Conservation (phyloP, 2,888 invertebrate genomes). For the Tinea trinotella region DNA sequence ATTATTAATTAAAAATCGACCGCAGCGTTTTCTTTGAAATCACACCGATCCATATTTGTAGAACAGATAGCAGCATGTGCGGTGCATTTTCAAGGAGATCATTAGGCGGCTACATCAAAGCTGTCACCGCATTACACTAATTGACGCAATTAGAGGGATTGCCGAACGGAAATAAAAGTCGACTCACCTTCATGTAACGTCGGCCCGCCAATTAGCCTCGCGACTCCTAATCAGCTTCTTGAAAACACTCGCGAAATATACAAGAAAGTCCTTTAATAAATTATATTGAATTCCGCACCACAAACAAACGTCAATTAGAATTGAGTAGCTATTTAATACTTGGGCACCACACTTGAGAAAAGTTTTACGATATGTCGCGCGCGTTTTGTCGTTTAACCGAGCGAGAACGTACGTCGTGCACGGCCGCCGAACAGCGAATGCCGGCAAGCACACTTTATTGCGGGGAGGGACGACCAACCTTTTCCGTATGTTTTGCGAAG, state of each 20-base stretch:
- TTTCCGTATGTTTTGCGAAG: conserved; percentile 39
- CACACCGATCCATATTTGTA: conserved; percentile 9
- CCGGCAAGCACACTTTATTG: conserved; percentile 30
- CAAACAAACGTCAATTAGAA: conserved; percentile 30
- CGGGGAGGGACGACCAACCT: conserved; percentile 58
- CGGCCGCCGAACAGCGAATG: conserved; percentile 56
- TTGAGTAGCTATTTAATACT: neutral
- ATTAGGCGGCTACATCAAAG: conserved; percentile 65
- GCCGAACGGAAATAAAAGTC: conserved; percentile 72
- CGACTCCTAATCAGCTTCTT: conserved; percentile 64
- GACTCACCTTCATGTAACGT: conserved; percentile 71
- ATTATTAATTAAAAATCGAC: neutral
- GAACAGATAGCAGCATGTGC: neutral
- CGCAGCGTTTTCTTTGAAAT: conserved; percentile 1
- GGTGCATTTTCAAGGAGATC: conserved; percentile 30
- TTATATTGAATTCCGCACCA: conserved; percentile 37
- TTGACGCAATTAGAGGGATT: conserved; percentile 72
- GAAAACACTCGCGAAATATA: conserved; percentile 49
- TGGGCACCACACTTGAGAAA: conserved; percentile 48
- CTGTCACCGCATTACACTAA: conserved; percentile 72
- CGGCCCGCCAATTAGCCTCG: conserved; percentile 67
- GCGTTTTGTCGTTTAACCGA: conserved; percentile 21
- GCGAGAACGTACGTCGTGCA: conserved; percentile 39
- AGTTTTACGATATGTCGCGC: conserved; percentile 56
- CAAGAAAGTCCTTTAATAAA: conserved; percentile 36